Percentiles rank a stretch among this genome's conserved stretches.
phyloP scores from a whole-genome alignment of 2,113 vertebrate species.

The Neogale vison region DNA sequence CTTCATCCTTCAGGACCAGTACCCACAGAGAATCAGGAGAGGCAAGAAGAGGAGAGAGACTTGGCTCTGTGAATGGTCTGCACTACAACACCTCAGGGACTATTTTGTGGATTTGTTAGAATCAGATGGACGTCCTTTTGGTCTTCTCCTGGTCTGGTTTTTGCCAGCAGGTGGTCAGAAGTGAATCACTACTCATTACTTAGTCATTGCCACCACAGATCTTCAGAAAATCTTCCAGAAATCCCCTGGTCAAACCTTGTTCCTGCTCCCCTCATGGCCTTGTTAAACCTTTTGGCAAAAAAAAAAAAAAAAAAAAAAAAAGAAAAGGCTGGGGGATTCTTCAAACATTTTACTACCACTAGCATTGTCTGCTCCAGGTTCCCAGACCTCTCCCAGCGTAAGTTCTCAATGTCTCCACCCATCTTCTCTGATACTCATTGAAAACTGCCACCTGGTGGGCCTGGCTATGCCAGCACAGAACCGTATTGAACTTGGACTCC shows the following conservation, averaged over 20 bases:
- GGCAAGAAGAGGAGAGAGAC: neutral
- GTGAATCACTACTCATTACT: neutral
- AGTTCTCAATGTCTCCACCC: conserved; percentile 92
- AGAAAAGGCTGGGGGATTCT: conserved; percentile 86
- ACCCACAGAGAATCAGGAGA: neutral
- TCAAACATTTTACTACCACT: conserved; percentile 95
- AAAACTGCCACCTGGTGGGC: conserved; percentile 85
- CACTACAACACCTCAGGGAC: neutral
- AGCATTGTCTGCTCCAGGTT: conserved; percentile 94
- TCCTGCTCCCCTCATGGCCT: conserved; percentile 93
- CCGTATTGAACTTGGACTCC: neutral
- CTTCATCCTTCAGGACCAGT: neutral
- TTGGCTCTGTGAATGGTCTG: neutral
- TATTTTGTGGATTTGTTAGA: neutral
- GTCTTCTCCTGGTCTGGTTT: neutral
- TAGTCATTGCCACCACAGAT: conserved; percentile 94
- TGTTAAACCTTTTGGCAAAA: conserved; percentile 94
- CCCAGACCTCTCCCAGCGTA: conserved; percentile 94
- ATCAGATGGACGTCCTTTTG: neutral
- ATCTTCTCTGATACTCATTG: conserved; percentile 94
- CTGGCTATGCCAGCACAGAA: neutral
- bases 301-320: conserved; percentile 84
- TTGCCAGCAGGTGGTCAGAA: neutral
- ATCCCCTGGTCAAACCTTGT: conserved; percentile 90
- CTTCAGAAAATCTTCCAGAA: conserved; percentile 95